Percentiles rank a stretch among this genome's conserved stretches.
These are phyloP conservation scores for Hippolais icterina DNA, from an alignment of 2,113 vertebrate species.

Conservation along the genomic window DNA sequence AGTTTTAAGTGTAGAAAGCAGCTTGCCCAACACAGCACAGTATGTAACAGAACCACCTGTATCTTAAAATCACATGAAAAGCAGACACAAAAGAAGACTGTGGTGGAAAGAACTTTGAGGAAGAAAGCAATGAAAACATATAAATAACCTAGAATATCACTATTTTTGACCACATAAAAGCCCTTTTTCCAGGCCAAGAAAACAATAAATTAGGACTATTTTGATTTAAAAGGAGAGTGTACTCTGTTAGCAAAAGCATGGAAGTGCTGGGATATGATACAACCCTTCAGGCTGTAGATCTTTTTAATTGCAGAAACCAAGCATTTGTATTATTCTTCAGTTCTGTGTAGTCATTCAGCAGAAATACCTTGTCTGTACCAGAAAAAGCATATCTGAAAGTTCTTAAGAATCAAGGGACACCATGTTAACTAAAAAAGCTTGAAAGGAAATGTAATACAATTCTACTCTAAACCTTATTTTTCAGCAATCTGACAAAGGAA, in stretches of 20 bases:
- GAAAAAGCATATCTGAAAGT: neutral
- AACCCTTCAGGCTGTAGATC: neutral
- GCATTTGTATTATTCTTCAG: neutral
- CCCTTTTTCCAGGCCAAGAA: neutral
- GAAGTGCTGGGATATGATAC: neutral
- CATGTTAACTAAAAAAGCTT: neutral
- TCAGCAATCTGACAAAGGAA: neutral
- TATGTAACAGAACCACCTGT: neutral
- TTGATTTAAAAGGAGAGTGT: neutral
- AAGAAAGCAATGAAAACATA: neutral
- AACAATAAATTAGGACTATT: neutral
- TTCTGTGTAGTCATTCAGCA: neutral
- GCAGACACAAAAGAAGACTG: neutral
- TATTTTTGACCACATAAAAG: neutral
- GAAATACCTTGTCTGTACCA: neutral
- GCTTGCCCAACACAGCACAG: neutral
- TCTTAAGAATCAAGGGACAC: neutral
- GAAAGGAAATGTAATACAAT: neutral
- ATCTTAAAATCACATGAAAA: neutral
- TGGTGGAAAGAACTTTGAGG: neutral
- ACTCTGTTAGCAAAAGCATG: neutral
- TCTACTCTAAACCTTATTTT: neutral
- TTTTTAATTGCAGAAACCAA: neutral
- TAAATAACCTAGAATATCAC: neutral
- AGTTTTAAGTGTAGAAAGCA: neutral